Evolutionary conservation across 2,113 vertebrate genomes (phyloP), one percentile per base, ranked within the genome.

Genomic region (Gallinago undulata): DNA sequence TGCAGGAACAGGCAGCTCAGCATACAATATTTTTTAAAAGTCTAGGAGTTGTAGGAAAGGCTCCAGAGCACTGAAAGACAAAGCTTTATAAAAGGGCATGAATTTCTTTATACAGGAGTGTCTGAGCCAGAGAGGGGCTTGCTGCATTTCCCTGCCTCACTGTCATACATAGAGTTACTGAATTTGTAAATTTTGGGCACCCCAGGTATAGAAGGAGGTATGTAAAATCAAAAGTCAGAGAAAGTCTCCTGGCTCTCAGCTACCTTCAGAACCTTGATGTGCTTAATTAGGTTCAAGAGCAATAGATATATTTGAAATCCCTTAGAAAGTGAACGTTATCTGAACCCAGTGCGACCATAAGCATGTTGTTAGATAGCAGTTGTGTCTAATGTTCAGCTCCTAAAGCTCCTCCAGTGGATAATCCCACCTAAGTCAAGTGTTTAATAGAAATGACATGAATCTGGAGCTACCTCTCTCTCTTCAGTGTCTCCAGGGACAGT

Each of bases 211-310:
- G 15, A 31, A 89, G 21, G 28, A 81, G 2, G 23, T 37, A 48
- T 11, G 27, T 59, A 70, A 43, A 57, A 63, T 39, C n/a, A 1
- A 27, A 85, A 76, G 27, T 31, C 48, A 77, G 62, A 69, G 67
- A 37, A 77, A 57, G 31, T 50, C 59, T 86, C 83, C 51, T 66
- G 56, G 22, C 35, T 94, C 72, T 84, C 68, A 85, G 11, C 45
- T 88, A 69, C 53, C 64, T 86, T 80, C 75, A 92, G 75, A 92
- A 83, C 19, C 55, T 47, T 3, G 3, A 92, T 80, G 67, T 89
- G 60, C 83, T 92, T 90, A 90, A 89, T 93, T 84, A 84, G 79
- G 31, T 86, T 90, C 80, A 85, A 83, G 28, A 86, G 45, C 85
- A 80, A 60, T 47, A 87, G 94, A 90, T 93, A 45, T 53, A 62